Base-by-base conservation (phyloP, 2,888 invertebrate genomes). In the Thymelicus lineola region DNA sequence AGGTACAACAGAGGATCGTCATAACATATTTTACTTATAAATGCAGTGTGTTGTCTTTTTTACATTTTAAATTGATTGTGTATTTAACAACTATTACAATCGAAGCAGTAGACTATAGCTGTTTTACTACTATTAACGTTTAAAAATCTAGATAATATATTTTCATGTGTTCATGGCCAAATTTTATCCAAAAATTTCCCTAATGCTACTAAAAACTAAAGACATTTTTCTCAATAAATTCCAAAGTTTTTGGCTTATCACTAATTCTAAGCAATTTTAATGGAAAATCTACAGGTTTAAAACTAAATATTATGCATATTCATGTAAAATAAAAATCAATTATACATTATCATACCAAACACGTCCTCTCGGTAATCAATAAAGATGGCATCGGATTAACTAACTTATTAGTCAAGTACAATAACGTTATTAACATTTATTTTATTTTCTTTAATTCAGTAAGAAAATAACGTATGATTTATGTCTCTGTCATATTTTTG, bases 311-410 rank as follows among this genome's bases (percentile, higher is more conserved):
- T n/a, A n/a, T n/a, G n/a, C n/a, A n/a, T 38, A 38, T 28, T 28
- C 28, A 28, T 28, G 28, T 28, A 3, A 28, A 38, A 38, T 42
- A 42, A 4, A 42, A 42, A 12, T 12, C 38, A 42, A 12, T 42
- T 42, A 3, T 42, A 42, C 10, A 42, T 9, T 3, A 42, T 42
- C 9, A 42, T 42, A 12, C 42, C 9, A 12, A 10, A 42, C 42
- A 12, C 10, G 14, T 28, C 14, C 28, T 6, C 36, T 42, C 38
- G 10, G 15, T 63, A 50, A 48, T 68, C 67, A 68, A 53, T 61
- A 61, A 68, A 45, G 55, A 67, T 67, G 67, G 67, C 67, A 59
- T 65, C 65, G 60, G 60, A 70, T 70, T 65, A 60, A 15, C 28
- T 53, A 59, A 60, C 60, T 70, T 14, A 64, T 55, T 42, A 64